Evolutionary conservation across 2,888 invertebrate genomes (phyloP), one percentile per base, ranked within the genome.

Genomic region (Thumatha senex): DNA sequence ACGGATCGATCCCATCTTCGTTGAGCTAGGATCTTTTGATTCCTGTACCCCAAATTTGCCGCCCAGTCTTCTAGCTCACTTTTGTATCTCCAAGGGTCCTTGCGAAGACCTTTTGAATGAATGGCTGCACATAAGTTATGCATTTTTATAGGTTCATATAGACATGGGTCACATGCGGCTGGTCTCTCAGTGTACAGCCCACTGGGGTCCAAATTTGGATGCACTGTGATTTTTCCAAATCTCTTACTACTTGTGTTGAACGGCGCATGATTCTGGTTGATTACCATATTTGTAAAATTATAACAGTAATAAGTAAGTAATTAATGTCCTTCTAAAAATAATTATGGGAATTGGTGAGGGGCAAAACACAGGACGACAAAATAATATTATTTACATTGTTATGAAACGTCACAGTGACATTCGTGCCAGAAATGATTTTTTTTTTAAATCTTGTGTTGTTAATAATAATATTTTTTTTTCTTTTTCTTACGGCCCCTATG

Each of bases 51-150:
- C 33, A 90, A 76, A 60, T 90, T 86, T 56, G 64, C 66, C 1
- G 84, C 74, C 89, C 89, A 90, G 24, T 84, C 86, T 59, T 89
- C 89, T 11, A 89, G 63, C 52, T 87, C 86, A 9, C 56, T 77
- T 64, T 89, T 86, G 54, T 82, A 83, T 52, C 67, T 74, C 89
- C 89, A 90, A 1, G 86, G 83, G 39, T 86, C 85, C 62, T 85
- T 83, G 33, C 70, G 63, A 8, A 48, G 58, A 40, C 59, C 72
- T 40, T 60, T 69, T 34, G 61, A 67, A 53, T 66, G 78, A 31
- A 75, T 82, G 5, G 77, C 64, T 58, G 76, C 74, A 54, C 74
- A 87, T 48, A 82, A 67, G 51, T 69, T 62, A 34, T 76, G 46
- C 2, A 81, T 62, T 0, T 69, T 44, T 55, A 73, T 66, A 3